Evolutionary conservation across 2,888 invertebrate genomes (phyloP).

Genomic region (Odontothrips loti): DNA sequence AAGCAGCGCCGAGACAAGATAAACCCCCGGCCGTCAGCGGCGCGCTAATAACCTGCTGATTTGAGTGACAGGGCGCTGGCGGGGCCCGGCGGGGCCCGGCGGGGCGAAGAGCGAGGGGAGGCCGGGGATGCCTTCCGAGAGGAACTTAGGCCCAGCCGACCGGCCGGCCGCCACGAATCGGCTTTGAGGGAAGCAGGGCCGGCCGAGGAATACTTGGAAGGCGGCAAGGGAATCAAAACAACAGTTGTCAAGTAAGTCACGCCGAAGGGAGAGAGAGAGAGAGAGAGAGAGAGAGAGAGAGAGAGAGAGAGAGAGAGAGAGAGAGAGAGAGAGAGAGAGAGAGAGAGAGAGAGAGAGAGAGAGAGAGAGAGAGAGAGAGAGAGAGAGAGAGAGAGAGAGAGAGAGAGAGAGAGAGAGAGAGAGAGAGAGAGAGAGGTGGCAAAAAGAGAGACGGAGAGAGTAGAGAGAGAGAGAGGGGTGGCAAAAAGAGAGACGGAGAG

Average conservation of each 20-base stretch:
- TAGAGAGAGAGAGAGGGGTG: neutral
- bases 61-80: neutral
- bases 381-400: neutral
- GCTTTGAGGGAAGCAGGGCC: neutral
- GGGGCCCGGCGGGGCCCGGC: neutral
- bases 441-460: neutral
- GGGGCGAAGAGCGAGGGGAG: neutral
- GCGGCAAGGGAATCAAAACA: neutral
- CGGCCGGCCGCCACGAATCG: neutral
- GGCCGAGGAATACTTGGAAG: neutral
- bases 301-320: neutral
- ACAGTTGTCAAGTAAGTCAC: constrained; percentile 3
- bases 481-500: too few relatives aligned
- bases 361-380: neutral
- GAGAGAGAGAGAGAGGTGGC: neutral
- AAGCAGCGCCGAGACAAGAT: neutral
- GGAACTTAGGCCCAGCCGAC: neutral
- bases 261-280: neutral
- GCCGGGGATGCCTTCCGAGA: neutral
- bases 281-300: neutral
- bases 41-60: neutral
- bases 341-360: neutral
- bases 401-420: neutral
- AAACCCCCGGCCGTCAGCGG: constrained; percentile 8
- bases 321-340: neutral